phyloP scores from a whole-genome alignment of 2,797 vertebrate species.

The Coregonus ussuriensis region DNA sequence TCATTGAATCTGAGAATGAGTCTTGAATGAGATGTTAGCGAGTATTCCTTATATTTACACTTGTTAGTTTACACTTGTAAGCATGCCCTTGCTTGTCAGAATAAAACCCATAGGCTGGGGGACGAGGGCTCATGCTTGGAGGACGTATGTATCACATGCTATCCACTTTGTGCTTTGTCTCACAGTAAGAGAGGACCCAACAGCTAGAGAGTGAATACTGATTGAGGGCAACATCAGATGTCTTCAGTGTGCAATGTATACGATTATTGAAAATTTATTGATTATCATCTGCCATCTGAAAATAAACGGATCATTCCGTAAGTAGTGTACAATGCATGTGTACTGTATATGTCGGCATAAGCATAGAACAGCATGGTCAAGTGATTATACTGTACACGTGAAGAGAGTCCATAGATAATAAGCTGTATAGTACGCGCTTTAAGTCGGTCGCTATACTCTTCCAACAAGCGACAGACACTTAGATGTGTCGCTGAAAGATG shows the following conservation, averaged over 20 bases:
- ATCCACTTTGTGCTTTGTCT: slow-evolving; percentile 59
- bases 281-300: slow-evolving; percentile 40
- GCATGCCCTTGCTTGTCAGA: slow-evolving; percentile 30
- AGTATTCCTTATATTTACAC: slow-evolving; percentile 51
- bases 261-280: slow-evolving; percentile 31
- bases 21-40: slow-evolving; percentile 38
- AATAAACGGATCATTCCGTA: slow-evolving; percentile 62
- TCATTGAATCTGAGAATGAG: slow-evolving; percentile 41
- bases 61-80: slow-evolving; percentile 46
- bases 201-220: slow-evolving; percentile 26
- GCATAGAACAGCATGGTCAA: slow-evolving; percentile 58
- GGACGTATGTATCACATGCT: slow-evolving; percentile 62
- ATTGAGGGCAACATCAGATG: slow-evolving; percentile 35
- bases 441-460: slow-evolving; percentile 53
- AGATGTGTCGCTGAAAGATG: slow-evolving; percentile 40
- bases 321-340: slow-evolving; percentile 56
- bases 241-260: slow-evolving; percentile 37
- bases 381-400: slow-evolving; percentile 62
- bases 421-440: slow-evolving; percentile 69
- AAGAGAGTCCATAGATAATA: slow-evolving; percentile 59
- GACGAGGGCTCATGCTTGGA: slow-evolving; percentile 64
- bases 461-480: slow-evolving; percentile 52
- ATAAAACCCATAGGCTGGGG: slow-evolving; percentile 26
- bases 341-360: slow-evolving; percentile 64
- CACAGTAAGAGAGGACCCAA: slow-evolving; percentile 64